phyloP scores from a whole-genome alignment of 2,113 vertebrate species.

The Gobius niger region DNA sequence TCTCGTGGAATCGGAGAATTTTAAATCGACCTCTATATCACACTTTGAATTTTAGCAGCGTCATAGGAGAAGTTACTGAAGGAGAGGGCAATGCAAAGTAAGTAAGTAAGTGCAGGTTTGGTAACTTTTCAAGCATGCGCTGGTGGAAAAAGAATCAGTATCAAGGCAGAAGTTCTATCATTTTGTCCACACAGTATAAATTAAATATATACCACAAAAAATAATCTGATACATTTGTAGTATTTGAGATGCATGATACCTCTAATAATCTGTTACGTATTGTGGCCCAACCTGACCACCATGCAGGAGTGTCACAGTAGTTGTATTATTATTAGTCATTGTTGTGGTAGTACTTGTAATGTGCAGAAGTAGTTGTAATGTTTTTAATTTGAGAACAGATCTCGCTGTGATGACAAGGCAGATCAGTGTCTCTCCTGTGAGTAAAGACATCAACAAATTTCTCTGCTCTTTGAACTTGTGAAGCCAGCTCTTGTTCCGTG shows the following conservation, averaged over 20 bases:
- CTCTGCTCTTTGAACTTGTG: conserved; percentile 35
- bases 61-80: conserved; percentile 15
- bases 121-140: background rate
- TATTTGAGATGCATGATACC: no score
- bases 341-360: no score
- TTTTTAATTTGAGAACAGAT: background rate
- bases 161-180: no score
- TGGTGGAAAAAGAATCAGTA: background rate
- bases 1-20: conserved; percentile 28
- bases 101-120: conserved; percentile 14
- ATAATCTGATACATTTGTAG: no score
- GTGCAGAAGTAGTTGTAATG: no score
- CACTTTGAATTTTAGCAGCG: conserved; percentile 25
- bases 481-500: conserved; percentile 33
- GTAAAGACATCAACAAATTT: conserved; percentile 16
- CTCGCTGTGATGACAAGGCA: conserved; percentile 20
- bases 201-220: no score
- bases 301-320: no score
- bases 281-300: no score
- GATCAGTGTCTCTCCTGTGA: background rate
- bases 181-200: no score
- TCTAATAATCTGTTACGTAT: no score
- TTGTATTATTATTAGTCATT: no score
- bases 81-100: conserved; percentile 16
- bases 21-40: conserved; percentile 42